Conservation (phyloP, 2,888 invertebrate genomes). For the Pseudococcus longispinus region DNA sequence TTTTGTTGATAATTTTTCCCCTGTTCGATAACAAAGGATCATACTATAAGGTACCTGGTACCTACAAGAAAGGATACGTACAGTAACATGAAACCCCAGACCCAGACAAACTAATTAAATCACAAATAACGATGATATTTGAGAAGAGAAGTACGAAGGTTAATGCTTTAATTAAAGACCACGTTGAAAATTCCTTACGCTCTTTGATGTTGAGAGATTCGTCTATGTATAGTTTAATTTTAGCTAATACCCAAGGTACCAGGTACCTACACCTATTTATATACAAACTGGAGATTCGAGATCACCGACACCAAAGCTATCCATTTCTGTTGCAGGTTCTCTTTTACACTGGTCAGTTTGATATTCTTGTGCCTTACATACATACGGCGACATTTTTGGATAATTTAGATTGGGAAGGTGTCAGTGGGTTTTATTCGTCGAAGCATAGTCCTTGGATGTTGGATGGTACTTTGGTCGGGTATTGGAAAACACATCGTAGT, state of each 20-base stretch:
- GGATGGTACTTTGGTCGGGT: background rate
- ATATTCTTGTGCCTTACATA: constrained; percentile 13
- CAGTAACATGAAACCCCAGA: background rate
- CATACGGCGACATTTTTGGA: background rate
- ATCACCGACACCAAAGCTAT: background rate
- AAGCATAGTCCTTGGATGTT: background rate
- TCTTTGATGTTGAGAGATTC: background rate
- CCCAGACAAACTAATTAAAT: background rate
- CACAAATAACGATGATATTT: background rate
- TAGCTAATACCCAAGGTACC: no score
- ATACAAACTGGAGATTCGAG: no score
- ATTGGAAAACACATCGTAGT: background rate
- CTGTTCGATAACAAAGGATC: background rate
- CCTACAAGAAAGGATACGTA: background rate
- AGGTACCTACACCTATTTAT: no score
- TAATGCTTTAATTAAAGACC: background rate
- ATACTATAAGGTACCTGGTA: background rate
- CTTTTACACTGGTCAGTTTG: constrained; percentile 19
- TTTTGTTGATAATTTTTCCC: background rate
- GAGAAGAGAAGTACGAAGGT: background rate
- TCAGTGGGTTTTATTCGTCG: background rate
- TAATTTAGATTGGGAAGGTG: background rate
- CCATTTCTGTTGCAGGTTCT: constrained; percentile 2
- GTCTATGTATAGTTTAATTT: background rate
- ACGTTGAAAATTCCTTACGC: background rate